Percentiles rank a stretch among this genome's conserved stretches.
Evolutionary conservation across 92 coral and sea anemone species (phyloP).

Genomic region (Zoanthus sansibaricus): DNA sequence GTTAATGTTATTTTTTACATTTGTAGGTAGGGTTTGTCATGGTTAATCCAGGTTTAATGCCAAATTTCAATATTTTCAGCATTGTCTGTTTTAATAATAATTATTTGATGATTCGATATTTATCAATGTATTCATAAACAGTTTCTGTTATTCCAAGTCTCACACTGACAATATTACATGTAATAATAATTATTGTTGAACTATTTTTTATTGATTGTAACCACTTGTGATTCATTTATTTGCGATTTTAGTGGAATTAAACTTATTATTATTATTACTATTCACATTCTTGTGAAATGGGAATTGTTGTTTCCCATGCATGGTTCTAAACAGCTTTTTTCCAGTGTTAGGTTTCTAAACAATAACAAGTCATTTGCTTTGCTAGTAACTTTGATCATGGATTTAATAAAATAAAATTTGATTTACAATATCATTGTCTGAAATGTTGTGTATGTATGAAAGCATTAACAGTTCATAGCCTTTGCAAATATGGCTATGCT

Average conservation of each 20-base stretch:
- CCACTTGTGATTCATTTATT: slow-evolving; percentile 4
- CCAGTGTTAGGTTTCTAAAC: slow-evolving; percentile 15
- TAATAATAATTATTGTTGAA: slow-evolving; percentile 6
- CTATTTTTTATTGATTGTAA: slow-evolving; percentile 10
- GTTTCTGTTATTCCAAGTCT: slow-evolving; percentile 14
- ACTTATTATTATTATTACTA: slow-evolving; percentile 3
- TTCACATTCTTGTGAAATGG: slow-evolving; percentile 4
- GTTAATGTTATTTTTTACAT: slow-evolving; percentile 10
- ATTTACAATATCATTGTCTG: slow-evolving; percentile 9
- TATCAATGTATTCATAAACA: slow-evolving; percentile 8
- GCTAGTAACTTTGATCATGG: slow-evolving; percentile 15
- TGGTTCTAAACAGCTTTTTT: slow-evolving; percentile 13
- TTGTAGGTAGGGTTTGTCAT: slow-evolving; percentile 6
- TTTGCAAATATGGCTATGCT: slow-evolving; percentile 11
- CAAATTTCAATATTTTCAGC: slow-evolving; percentile 9
- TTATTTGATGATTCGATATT: slow-evolving; percentile 5
- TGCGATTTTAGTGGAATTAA: slow-evolving; percentile 10
- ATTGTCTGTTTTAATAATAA: slow-evolving; percentile 6
- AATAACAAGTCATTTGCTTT: slow-evolving; percentile 12
- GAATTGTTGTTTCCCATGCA: slow-evolving; percentile 15
- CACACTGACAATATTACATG: slow-evolving; percentile 8
- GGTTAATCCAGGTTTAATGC: slow-evolving; percentile 6
- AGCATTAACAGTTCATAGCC: slow-evolving; percentile 12
- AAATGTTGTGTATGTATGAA: slow-evolving; percentile 9
- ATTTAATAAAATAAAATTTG: slow-evolving; percentile 9